Base-by-base conservation (phyloP, 2,113 vertebrate species). In the Hemibagrus wyckioides region DNA sequence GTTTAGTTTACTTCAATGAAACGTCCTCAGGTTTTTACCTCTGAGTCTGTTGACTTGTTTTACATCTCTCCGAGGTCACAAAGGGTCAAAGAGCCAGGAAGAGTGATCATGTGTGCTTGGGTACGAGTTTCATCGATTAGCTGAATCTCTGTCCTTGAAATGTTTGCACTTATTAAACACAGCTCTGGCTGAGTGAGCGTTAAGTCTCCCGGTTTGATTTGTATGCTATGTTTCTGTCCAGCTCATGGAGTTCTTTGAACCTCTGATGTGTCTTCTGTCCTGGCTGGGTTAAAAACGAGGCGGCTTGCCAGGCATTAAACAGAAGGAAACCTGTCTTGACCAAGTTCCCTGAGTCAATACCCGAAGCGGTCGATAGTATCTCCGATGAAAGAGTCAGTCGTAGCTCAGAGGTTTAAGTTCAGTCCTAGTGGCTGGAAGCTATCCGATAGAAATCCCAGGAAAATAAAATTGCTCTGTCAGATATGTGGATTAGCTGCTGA, bases 291-390 rank as follows among this genome's bases (percentile, higher is more conserved):
- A 39, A 71, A 84, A 7, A 54, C 10, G 9, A 71, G 50, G 52
- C 33, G 36, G 65, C n/a, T 71, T 56, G 50, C 65, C 50, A 73
- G 33, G 23, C 65, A 84, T 15, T 56, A 33, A 65, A 71, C 17
- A 19, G 65, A 71, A 71, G 30, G 19, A 84, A 73, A 52, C 33
- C 52, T 73, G n/a, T 86, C 52, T 79, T 89, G 88, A 89, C 57
- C 30, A 41, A 48, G 48, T 75, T 83, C 28, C 30, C 52, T 75
- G 36, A 77, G 48, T 79, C 80, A 57, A 76, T 82, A 54, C 39
- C 48, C 48, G 56, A 88, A 85, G 57, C 25, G 81, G 75, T 36
- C 83, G 54, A 50, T 41, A 13, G 44, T 77, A 36, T 69, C 19
- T 75, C 80, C 44, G 59, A 41, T 71, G 65, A 39, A 73, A 44